These are phyloP conservation scores for Sebastolobus alascanus DNA, from an alignment of 2,797 vertebrate genomes.

Conservation along the genomic window DNA sequence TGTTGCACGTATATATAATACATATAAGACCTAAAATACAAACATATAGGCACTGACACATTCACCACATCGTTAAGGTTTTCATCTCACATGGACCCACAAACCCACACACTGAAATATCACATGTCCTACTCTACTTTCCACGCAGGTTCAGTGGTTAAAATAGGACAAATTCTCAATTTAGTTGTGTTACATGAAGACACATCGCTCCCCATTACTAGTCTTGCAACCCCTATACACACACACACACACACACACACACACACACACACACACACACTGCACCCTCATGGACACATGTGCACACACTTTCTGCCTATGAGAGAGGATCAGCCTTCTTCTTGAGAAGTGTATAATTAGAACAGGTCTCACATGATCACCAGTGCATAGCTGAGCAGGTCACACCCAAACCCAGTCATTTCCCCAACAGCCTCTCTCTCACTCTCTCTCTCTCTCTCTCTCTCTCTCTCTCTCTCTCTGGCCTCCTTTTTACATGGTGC, in stretches of 20 bases:
- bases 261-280: constrained; percentile 14
- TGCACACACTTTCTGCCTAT: constrained; percentile 69
- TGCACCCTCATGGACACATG: constrained; percentile 59
- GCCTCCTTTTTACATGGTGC: constrained; percentile 58
- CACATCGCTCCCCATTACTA: constrained; percentile 22
- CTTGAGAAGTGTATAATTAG: constrained; percentile 87
- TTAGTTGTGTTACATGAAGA: constrained; percentile 48
- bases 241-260: constrained; percentile 28
- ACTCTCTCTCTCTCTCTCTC: constrained; percentile 26
- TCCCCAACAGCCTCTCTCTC: constrained; percentile 66
- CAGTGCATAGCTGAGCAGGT: constrained; percentile 82
- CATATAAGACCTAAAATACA: constrained; percentile 20
- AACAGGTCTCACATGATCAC: constrained; percentile 87
- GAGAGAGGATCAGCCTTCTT: constrained; percentile 83
- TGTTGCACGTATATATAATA: not conserved
- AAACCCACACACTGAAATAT: constrained; percentile 30
- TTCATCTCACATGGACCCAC: constrained; percentile 28
- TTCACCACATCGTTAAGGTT: constrained; percentile 8
- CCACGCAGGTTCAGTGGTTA: constrained; percentile 36
- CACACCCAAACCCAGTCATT: constrained; percentile 82
- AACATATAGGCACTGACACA: not conserved
- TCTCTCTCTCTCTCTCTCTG: constrained; percentile 26
- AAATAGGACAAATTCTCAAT: constrained; percentile 66
- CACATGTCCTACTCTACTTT: constrained; percentile 54
- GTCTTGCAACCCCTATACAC: not conserved